phyloP scores from a whole-genome alignment of 2,888 invertebrate species.

The Sinodicranocentrus sp. region DNA sequence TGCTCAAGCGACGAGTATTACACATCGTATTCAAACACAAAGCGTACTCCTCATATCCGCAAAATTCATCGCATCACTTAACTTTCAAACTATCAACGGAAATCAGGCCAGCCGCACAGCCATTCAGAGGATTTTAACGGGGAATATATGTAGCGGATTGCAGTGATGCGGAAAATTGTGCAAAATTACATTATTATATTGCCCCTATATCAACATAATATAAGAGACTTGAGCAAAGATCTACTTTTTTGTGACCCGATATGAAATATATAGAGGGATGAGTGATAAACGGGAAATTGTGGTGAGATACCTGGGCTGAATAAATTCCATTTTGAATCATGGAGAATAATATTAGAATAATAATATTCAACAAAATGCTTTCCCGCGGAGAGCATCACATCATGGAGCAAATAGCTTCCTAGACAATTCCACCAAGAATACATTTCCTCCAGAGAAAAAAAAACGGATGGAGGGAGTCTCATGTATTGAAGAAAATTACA shows the following conservation, averaged over 20 bases:
- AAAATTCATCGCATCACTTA: slow-evolving; percentile 58
- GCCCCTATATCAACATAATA: background rate
- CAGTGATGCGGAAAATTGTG: slow-evolving; percentile 61
- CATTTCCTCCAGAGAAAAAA: too few relatives aligned
- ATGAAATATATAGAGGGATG: slow-evolving; percentile 14
- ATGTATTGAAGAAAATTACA: slow-evolving; percentile 57
- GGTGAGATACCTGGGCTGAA: slow-evolving; percentile 47
- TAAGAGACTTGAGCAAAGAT: slow-evolving; percentile 11
- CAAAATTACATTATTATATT: slow-evolving; percentile 55
- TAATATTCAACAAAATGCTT: slow-evolving; percentile 2
- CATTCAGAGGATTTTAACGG: slow-evolving; percentile 48
- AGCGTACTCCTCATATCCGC: slow-evolving; percentile 32
- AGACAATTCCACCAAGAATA: too few relatives aligned
- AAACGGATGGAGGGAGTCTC: too few relatives aligned
- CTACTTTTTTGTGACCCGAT: slow-evolving; percentile 17
- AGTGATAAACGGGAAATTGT: slow-evolving; percentile 59
- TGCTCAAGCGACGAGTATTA: background rate
- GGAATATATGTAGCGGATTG: slow-evolving; percentile 47
- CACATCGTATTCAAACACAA: slow-evolving; percentile 10
- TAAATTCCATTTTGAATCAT: slow-evolving; percentile 36
- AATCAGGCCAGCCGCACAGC: slow-evolving; percentile 52
- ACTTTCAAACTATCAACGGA: slow-evolving; percentile 52
- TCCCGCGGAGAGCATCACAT: too few relatives aligned
- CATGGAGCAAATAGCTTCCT: too few relatives aligned
- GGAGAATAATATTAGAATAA: slow-evolving; percentile 43